Evolutionary conservation across 2,797 vertebrate species (phyloP).

Genomic region (Cygnus olor): DNA sequence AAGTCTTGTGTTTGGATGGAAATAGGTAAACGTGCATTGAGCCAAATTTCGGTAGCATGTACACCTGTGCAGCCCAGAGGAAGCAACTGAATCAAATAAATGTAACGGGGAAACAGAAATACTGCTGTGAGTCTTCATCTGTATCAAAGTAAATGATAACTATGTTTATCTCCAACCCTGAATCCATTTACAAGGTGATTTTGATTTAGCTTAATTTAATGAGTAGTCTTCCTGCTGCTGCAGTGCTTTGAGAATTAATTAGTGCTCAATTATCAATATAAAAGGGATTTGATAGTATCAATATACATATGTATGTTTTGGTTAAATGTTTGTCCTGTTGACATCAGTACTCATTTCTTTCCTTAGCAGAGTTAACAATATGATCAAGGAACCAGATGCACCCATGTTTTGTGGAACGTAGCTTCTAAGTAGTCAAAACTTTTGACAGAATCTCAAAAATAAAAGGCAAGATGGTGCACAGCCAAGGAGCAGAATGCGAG

Average conservation of each 20-base stretch:
- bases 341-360: neutral
- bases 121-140: neutral
- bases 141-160: neutral
- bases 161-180: neutral
- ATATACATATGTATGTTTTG: neutral
- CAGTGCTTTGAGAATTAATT: neutral
- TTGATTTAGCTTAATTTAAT: neutral
- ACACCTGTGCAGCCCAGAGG: neutral
- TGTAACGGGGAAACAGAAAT: neutral
- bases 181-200: neutral
- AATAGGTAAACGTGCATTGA: neutral
- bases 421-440: neutral
- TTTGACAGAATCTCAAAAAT: neutral
- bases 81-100: neutral
- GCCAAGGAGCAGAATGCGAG: neutral
- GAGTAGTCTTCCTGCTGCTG: neutral
- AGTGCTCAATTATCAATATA: neutral
- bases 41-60: neutral
- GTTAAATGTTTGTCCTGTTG: neutral
- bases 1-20: neutral
- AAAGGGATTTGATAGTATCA: neutral
- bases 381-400: neutral
- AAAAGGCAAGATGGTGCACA: neutral
- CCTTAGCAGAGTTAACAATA: neutral
- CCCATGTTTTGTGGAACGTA: neutral